phyloP scores from a whole-genome alignment of 1,140 invertebrate species.

The Hycleus cichorii region DNA sequence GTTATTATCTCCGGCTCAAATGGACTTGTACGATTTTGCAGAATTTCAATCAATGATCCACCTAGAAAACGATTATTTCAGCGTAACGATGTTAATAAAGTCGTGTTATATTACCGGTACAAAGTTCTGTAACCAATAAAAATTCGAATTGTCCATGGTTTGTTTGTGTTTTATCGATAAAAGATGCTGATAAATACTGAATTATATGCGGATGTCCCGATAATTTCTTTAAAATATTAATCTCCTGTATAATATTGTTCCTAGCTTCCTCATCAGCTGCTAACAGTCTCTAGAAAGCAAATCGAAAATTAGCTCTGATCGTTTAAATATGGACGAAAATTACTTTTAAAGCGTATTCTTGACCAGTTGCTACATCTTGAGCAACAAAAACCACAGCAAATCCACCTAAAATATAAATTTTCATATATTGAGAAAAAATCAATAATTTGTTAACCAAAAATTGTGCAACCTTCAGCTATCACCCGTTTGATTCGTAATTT shows the following conservation, averaged over 20 bases:
- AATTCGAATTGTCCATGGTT: conserved; percentile 48
- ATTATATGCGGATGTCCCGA: conserved; percentile 76
- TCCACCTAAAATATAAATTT: conserved; percentile 63
- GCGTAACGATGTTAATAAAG: neutral
- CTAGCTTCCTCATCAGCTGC: conserved; percentile 73
- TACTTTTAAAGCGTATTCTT: conserved; percentile 85
- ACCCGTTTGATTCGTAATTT: conserved; percentile 83
- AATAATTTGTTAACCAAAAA: conserved; percentile 22
- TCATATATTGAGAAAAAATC: conserved; percentile 24
- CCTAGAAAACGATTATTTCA: conserved; percentile 39
- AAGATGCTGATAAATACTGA: conserved; percentile 67
- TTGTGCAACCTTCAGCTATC: conserved; percentile 81
- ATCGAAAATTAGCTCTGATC: conserved; percentile 14
- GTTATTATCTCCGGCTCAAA: conserved; percentile 71
- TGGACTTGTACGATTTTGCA: conserved; percentile 56
- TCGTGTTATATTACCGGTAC: conserved; percentile 26
- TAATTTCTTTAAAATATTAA: conserved; percentile 67
- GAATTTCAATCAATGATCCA: conserved; percentile 73
- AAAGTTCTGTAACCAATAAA: conserved; percentile 37
- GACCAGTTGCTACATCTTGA: conserved; percentile 76
- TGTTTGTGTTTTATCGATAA: conserved; percentile 61
- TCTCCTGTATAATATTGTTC: conserved; percentile 68
- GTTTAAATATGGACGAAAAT: neutral
- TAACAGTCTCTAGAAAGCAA: conserved; percentile 55
- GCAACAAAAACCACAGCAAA: conserved; percentile 92